Evolutionary conservation across 2,888 invertebrate genomes (phyloP).

Genomic region (Leptopterna dolabrata): DNA sequence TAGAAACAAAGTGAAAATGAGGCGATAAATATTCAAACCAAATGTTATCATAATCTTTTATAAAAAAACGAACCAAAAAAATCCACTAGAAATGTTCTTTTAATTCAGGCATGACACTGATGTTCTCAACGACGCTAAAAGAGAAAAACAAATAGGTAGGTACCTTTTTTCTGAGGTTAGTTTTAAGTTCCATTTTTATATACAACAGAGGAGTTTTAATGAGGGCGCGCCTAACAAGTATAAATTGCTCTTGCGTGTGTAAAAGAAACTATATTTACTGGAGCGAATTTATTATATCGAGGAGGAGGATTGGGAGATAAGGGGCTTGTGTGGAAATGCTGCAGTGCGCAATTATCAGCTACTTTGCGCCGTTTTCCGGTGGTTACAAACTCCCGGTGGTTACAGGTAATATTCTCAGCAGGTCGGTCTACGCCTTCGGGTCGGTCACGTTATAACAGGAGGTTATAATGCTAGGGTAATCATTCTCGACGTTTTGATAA

Average conservation of each 20-base stretch:
- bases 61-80: too few relatives aligned
- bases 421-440: not conserved
- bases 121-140: not conserved
- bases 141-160: not conserved
- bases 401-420: not conserved
- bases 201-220: slow-evolving; percentile 23
- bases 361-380: not conserved
- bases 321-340: not conserved
- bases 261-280: slow-evolving; percentile 39
- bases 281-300: slow-evolving; percentile 26
- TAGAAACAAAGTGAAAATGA: too few relatives aligned
- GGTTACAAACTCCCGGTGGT: not conserved
- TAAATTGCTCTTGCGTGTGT: slow-evolving; percentile 45
- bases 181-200: slow-evolving; percentile 30
- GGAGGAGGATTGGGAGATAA: slow-evolving; percentile 4
- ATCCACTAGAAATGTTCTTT: not conserved
- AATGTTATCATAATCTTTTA: too few relatives aligned
- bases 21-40: too few relatives aligned
- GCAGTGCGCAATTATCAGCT: slow-evolving; percentile 23
- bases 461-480: not conserved
- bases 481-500: too few relatives aligned
- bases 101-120: not conserved
- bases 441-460: not conserved
- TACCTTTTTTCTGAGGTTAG: not conserved
- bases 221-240: slow-evolving; percentile 15